Conservation (phyloP, 2,888 invertebrate species). For the Tachina fera region DNA sequence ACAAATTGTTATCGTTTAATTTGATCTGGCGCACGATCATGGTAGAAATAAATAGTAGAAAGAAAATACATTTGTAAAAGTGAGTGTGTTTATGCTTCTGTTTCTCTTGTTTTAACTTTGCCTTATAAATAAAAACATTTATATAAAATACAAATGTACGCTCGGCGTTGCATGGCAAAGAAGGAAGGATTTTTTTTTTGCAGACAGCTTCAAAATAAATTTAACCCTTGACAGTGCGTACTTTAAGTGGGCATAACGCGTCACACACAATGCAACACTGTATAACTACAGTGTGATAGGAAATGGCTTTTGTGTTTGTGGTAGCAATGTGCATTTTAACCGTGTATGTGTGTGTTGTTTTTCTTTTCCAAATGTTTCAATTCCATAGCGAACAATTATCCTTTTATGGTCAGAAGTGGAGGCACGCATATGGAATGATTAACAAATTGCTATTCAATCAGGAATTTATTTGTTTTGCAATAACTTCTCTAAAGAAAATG, state of each 20-base stretch:
- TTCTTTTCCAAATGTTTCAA: conserved; percentile 72
- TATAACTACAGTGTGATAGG: neutral
- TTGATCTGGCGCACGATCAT: conserved; percentile 82
- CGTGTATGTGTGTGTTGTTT: conserved; percentile 2
- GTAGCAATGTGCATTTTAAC: conserved; percentile 1
- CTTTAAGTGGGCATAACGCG: neutral
- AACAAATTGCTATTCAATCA: conserved; percentile 71
- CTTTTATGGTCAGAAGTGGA: conserved; percentile 72
- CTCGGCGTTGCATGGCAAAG: neutral
- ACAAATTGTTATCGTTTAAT: conserved; percentile 83
- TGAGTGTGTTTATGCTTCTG: conserved; percentile 43
- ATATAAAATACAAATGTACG: conserved; percentile 13
- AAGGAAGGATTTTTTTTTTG: conserved; percentile 42
- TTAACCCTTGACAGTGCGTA: conserved; percentile 54
- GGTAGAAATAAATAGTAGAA: conserved; percentile 69
- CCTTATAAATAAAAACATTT: conserved; percentile 31
- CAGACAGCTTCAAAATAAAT: neutral
- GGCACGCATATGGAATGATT: conserved; percentile 71
- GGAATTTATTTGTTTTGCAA: conserved; percentile 65
- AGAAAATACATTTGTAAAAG: conserved; percentile 40
- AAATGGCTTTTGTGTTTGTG: conserved; percentile 25
- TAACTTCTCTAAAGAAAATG: conserved; percentile 62
- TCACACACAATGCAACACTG: conserved; percentile 43
- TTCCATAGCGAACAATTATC: conserved; percentile 75
- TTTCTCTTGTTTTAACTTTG: conserved; percentile 16